These are phyloP conservation scores for Holotrichia oblita DNA, from an alignment of 1,140 invertebrate species.

Conservation along the genomic window DNA sequence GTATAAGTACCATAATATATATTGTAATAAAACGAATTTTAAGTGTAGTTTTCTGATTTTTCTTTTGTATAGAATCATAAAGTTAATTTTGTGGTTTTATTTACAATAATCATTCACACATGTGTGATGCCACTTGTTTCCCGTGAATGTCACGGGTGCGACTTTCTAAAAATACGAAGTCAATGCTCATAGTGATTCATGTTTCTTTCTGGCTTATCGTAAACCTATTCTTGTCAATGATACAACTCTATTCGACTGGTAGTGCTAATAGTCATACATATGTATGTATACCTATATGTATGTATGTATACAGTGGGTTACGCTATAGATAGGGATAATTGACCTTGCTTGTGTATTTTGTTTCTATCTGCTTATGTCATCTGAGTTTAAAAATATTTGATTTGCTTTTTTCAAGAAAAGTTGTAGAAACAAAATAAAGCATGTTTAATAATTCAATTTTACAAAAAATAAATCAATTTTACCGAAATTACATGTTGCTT, in stretches of 20 bases:
- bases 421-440: no score
- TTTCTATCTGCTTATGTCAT: no score
- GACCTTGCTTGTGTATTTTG: neutral
- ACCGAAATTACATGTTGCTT: no score
- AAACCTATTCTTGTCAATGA: slow-evolving; percentile 15
- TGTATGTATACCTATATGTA: no score
- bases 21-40: no score
- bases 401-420: no score
- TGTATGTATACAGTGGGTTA: neutral
- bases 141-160: slow-evolving; percentile 16
- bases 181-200: neutral
- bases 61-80: neutral
- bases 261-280: neutral
- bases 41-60: neutral
- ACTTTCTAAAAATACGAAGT: slow-evolving; percentile 13
- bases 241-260: neutral
- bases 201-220: neutral
- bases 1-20: no score
- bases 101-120: slow-evolving; percentile 5
- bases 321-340: neutral
- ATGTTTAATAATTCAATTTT: no score
- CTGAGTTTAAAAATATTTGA: no score
- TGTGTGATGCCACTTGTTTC: slow-evolving; percentile 11
- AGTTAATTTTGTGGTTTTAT: neutral
- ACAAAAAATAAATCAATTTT: no score